phyloP scores from a whole-genome alignment of 2,113 vertebrate species.

The Solea senegalensis region DNA sequence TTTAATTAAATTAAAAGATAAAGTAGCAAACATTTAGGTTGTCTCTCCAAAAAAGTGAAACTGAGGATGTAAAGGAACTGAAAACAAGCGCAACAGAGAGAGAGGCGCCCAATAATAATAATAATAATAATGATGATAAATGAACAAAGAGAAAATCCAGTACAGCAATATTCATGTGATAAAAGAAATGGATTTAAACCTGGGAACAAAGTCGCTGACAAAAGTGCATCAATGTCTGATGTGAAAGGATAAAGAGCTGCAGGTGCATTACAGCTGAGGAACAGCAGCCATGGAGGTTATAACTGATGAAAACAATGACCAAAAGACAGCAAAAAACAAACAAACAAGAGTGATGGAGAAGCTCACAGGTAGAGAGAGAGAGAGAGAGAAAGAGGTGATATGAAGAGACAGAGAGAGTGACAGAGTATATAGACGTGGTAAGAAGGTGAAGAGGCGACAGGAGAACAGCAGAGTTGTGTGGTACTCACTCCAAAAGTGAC shows the following conservation, averaged over 20 bases:
- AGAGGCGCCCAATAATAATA: too few species aligned
- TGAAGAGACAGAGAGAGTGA: neutral
- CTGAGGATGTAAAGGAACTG: too few species aligned
- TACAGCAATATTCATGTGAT: slow-evolving; percentile 16
- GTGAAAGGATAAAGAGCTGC: slow-evolving; percentile 40
- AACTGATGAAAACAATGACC: slow-evolving; percentile 14
- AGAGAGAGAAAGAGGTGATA: slow-evolving; percentile 13
- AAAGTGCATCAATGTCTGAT: slow-evolving; percentile 25
- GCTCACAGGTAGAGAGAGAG: slow-evolving; percentile 6
- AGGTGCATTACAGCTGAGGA: slow-evolving; percentile 46
- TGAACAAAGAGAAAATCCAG: slow-evolving; percentile 2
- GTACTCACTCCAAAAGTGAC: slow-evolving; percentile 83
- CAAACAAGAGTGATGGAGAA: slow-evolving; percentile 14
- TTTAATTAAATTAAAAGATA: neutral
- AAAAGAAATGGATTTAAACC: slow-evolving; percentile 30
- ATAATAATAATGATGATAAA: too few species aligned
- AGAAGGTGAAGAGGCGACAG: slow-evolving; percentile 25
- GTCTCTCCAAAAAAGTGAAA: neutral
- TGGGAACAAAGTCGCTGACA: slow-evolving; percentile 17
- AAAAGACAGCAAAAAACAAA: slow-evolving; percentile 10
- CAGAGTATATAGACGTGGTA: neutral
- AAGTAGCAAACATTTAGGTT: too few species aligned
- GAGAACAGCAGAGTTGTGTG: slow-evolving; percentile 48
- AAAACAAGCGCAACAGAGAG: too few species aligned
- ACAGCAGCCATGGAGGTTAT: slow-evolving; percentile 16